A percentile compares a stretch with the other conserved stretches of the same genome.
Evolutionary conservation across 2,888 invertebrate genomes (phyloP).

Genomic region (Latrodectus elegans): DNA sequence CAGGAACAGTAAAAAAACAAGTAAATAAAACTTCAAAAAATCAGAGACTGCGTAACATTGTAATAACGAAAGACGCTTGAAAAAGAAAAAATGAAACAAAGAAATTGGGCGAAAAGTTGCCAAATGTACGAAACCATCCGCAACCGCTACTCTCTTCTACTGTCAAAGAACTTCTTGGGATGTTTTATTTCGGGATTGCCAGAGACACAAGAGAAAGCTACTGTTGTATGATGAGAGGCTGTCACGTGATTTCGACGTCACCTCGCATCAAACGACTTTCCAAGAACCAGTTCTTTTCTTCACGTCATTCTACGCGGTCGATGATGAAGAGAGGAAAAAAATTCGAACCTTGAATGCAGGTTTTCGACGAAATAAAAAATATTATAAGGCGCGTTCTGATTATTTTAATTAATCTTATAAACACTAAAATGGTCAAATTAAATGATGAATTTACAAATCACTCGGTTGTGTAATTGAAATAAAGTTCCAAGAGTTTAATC

Average conservation of each 20-base stretch:
- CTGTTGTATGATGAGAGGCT: neutral
- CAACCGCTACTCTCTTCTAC: neutral
- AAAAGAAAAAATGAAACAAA: too few relatives aligned
- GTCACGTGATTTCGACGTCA: constrained; percentile 38
- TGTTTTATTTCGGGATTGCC: constrained; percentile 32
- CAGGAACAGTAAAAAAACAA: neutral
- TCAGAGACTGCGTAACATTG: constrained; percentile 1
- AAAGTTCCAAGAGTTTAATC: too few relatives aligned
- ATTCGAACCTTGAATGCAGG: too few relatives aligned
- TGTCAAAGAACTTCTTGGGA: constrained; percentile 31
- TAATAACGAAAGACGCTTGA: neutral
- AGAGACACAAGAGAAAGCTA: neutral
- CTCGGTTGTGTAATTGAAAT: too few relatives aligned
- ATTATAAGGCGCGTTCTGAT: too few relatives aligned
- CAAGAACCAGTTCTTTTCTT: constrained; percentile 5
- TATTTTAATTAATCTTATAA: too few relatives aligned
- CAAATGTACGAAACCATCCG: constrained; percentile 32
- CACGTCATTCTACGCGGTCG: too few relatives aligned
- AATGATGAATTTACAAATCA: too few relatives aligned
- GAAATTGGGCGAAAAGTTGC: constrained; percentile 15
- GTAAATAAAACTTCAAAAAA: neutral
- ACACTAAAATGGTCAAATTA: too few relatives aligned
- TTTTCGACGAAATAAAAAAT: too few relatives aligned
- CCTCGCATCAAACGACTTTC: constrained; percentile 16
- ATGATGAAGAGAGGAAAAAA: too few relatives aligned